Base-by-base conservation (phyloP, 2,888 invertebrate genomes). In the Fragum sueziense region DNA sequence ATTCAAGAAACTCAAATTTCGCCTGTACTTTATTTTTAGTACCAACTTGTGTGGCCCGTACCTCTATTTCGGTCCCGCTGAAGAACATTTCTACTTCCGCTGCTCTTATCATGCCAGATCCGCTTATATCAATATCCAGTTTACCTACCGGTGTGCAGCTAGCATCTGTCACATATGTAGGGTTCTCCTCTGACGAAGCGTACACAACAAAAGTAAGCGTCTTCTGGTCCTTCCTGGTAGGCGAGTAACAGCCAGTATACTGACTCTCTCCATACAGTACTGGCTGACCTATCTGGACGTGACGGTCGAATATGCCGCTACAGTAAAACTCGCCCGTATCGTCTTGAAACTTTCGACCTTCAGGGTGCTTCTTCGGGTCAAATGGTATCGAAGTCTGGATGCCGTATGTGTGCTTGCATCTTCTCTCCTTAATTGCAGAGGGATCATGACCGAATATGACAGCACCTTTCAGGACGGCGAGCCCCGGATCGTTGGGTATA, bases 361-460 rank as follows among this genome's bases (percentile, higher is more conserved):
- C 70, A 14, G 86, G 84, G 65, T 81, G 75, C 22, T 67, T 73
- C 11, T 72, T 74, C 6, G 61, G 52, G 29, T 68, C 61, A 47
- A 85, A 85, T 29, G 67, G 47, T 17, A 73, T 29, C 0, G 62
- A 68, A 29, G 69, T 59, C 52, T 70, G 34, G 1, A 85, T 77
- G 1, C 86, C 86, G 31, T 86, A 86, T 0, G 86, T 84, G 51
- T 37, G 77, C 27, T 79, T 74, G 20, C 77, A 54, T 22, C 69
- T 72, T 22, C 86, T 61, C n/a, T 79, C 80, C 1, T 73, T 37
- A 29, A 86, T 85, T 11, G 73, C 72, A 1, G 33, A 20, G 1
- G 84, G 84, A 57, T 84, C 75, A 17, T 85, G 83, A 0, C 86
- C 86, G 25, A 79, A 86, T 11, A 86, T 52, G 1, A 86, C 86